Base-by-base conservation (phyloP, 2,888 invertebrate genomes). In the Nomada ruficornis region DNA sequence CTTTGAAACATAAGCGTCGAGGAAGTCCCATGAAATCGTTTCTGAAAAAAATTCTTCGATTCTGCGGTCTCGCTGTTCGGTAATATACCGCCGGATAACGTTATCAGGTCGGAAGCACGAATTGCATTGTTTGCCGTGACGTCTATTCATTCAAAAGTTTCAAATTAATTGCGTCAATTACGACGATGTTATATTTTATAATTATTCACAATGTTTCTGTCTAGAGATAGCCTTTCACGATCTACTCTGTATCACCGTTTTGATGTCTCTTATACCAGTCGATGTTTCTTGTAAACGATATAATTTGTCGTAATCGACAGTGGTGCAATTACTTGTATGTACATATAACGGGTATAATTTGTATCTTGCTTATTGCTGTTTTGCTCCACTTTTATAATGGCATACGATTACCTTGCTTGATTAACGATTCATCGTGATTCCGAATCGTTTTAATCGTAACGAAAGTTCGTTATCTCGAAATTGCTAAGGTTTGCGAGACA, bases 131-230 rank as follows among this genome's bases (percentile, higher is more conserved):
- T 36, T 20, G 44, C 57, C 11, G 42, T n/a, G 20, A 57, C 42
- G 15, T 29, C 57, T 36, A 11, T 36, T 10, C 36, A 29, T 20
- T 70, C 36, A 52, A 29, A 29, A 26, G 20, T 54, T 54, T 52
- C 15, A 60, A 62, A 26, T 52, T 70, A 75, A 69, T 62, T 60
- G 60, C 42, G 20, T 42, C 15, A 75, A 75, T 75, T 69, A 54
- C 18, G 42, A 42, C 29, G 18, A 60, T 3, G 18, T 15, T 42
- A 44, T 23, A 67, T 13, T 20, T 5, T 1, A n/a, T 36, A 18
- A 15, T 26, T 36, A 7, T 36, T 36, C 36, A 59, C 50, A 1
- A 36, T 74, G 68, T 68, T 67, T 59, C 47, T 42, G 59, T 68
- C 36, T 36, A n/a, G 47, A 68, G 68, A 68, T 68, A 47, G 47